phyloP scores from a whole-genome alignment of 2,888 invertebrate species.

The Eremobia ochroleuca region DNA sequence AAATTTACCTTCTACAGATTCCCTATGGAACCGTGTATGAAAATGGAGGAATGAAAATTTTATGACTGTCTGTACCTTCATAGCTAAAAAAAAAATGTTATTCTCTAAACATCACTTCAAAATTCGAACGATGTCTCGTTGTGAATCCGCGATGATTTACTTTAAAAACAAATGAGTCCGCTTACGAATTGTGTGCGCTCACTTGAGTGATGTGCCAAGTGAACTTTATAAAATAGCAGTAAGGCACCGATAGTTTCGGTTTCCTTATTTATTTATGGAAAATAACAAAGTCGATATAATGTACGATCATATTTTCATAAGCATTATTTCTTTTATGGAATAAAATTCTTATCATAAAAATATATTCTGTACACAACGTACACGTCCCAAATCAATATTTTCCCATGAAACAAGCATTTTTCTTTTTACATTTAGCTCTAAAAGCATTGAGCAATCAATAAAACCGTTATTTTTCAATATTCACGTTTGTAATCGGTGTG shows the following conservation, averaged over 20 bases:
- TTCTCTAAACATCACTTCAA: neutral
- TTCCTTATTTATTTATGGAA: too few species aligned
- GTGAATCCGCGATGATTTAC: neutral
- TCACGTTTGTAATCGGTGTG: neutral
- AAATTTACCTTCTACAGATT: neutral
- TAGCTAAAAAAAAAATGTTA: neutral
- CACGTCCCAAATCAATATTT: slow-evolving; percentile 3
- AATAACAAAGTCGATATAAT: neutral
- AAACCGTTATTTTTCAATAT: neutral
- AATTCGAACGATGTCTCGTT: neutral
- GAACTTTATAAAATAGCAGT: neutral
- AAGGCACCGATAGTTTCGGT: too few species aligned
- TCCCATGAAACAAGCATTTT: neutral
- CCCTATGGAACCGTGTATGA: neutral
- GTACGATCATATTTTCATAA: neutral
- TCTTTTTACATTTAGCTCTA: neutral
- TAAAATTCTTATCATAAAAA: neutral
- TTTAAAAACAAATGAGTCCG: neutral
- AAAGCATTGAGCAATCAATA: neutral
- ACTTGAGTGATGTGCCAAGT: neutral
- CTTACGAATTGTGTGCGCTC: neutral
- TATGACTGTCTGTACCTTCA: neutral
- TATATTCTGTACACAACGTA: neutral
- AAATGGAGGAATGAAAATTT: neutral
- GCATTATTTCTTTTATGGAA: neutral